phyloP scores from a whole-genome alignment of 1,140 invertebrate genomes.

The Macrosteles quadrilineatus region DNA sequence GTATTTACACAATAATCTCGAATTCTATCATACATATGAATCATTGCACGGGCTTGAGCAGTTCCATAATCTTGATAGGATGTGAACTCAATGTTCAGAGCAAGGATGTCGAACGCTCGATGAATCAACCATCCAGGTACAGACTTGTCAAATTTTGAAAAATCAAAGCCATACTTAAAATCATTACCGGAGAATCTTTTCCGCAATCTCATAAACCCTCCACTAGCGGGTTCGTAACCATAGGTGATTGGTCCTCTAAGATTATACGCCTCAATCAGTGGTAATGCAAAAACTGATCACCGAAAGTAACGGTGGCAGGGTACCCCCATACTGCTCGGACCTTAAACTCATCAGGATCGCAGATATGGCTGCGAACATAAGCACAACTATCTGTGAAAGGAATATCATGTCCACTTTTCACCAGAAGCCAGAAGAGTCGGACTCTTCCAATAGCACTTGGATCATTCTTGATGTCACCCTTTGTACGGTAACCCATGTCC shows the following conservation, averaged over 20 bases:
- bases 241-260: conserved; percentile 20
- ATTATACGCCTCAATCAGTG: conserved; percentile 26
- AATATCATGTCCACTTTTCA: conserved; percentile 10
- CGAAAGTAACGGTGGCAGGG: conserved; percentile 30
- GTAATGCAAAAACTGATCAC: conserved; percentile 29
- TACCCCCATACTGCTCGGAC: conserved; percentile 33
- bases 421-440: conserved; percentile 15
- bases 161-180: conserved; percentile 10
- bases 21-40: conserved; percentile 11
- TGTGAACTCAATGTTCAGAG: conserved; percentile 27
- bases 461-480: conserved; percentile 16
- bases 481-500: conserved; percentile 27
- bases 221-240: conserved; percentile 30
- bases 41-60: background rate
- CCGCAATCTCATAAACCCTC: background rate
- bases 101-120: conserved; percentile 19
- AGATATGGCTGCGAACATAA: conserved; percentile 13
- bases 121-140: conserved; percentile 27
- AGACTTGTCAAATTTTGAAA: conserved; percentile 30
- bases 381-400: conserved; percentile 5
- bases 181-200: background rate
- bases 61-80: conserved; percentile 25
- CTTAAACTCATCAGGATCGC: background rate
- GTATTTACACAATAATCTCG: conserved; percentile 28
- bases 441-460: conserved; percentile 21